A percentile compares a stretch with the other conserved stretches of the same genome.
Evolutionary conservation across 1,140 invertebrate species (phyloP).

Genomic region (Ectropis grisescens): DNA sequence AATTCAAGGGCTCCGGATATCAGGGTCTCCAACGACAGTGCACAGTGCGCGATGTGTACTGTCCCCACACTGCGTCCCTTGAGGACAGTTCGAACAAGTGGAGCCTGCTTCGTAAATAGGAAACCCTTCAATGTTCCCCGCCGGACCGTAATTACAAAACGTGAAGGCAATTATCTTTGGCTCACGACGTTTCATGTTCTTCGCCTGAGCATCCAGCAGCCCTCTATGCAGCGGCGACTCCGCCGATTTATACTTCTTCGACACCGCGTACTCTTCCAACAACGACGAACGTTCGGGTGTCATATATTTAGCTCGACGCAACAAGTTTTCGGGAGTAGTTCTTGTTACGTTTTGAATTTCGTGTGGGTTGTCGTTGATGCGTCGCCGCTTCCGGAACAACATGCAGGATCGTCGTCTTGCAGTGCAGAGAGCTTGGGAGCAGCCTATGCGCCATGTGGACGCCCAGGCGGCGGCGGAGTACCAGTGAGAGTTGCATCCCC

Average conservation of each 20-base stretch:
- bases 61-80: slow-evolving; percentile 41
- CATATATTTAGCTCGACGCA: slow-evolving; percentile 39
- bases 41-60: slow-evolving; percentile 46
- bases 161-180: slow-evolving; percentile 44
- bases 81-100: slow-evolving; percentile 46
- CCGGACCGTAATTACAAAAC: slow-evolving; percentile 58
- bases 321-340: slow-evolving; percentile 24
- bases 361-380: neutral
- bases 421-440: slow-evolving; percentile 50
- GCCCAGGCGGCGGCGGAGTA: slow-evolving; percentile 53
- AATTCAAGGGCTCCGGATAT: slow-evolving; percentile 9
- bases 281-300: slow-evolving; percentile 10
- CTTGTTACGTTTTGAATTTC: slow-evolving; percentile 16
- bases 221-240: slow-evolving; percentile 41
- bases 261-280: slow-evolving; percentile 29
- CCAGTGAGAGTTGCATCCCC: slow-evolving; percentile 51
- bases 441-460: slow-evolving; percentile 53
- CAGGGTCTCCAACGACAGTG: slow-evolving; percentile 40
- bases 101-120: slow-evolving; percentile 49
- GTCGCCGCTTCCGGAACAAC: slow-evolving; percentile 30
- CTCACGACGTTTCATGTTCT: slow-evolving; percentile 19
- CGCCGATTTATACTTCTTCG: slow-evolving; percentile 5
- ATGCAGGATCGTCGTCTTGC: slow-evolving; percentile 35
- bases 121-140: slow-evolving; percentile 54
- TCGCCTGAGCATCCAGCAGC: slow-evolving; percentile 13